phyloP scores from a whole-genome alignment of 2,888 invertebrate genomes.

The Drosophila quinaria region DNA sequence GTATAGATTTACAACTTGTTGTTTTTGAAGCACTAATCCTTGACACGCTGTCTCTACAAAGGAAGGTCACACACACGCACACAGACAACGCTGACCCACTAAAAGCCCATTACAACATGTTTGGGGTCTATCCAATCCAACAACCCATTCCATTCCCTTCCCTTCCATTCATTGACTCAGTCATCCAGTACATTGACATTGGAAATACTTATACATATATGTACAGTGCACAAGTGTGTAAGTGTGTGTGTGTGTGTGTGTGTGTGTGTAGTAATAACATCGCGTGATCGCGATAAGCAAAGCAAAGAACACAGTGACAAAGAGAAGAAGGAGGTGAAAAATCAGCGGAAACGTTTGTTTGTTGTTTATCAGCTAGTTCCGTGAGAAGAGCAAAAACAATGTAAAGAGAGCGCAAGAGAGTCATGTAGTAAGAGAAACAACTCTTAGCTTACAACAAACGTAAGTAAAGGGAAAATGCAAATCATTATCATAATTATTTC shows the following conservation, averaged over 20 bases:
- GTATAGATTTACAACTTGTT: constrained; percentile 21
- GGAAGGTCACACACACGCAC: constrained; percentile 14
- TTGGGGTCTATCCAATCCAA: constrained; percentile 26
- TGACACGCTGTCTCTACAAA: constrained; percentile 29
- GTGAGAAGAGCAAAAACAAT: constrained; percentile 8
- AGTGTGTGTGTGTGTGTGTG: neutral
- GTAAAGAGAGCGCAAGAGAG: constrained; percentile 27
- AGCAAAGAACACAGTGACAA: neutral
- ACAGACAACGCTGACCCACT: constrained; percentile 46
- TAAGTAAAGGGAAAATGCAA: neutral
- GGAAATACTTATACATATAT: constrained; percentile 10
- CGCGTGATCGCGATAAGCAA: constrained; percentile 57
- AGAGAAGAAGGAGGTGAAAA: constrained; percentile 14
- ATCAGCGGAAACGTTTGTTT: constrained; percentile 25
- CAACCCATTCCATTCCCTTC: constrained; percentile 4
- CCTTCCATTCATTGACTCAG: constrained; percentile 39
- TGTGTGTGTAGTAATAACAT: constrained; percentile 26
- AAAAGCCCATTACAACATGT: constrained; percentile 22
- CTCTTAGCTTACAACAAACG: constrained; percentile 3
- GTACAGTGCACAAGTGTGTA: neutral
- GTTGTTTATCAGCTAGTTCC: constrained; percentile 41
- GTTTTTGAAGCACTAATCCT: constrained; percentile 42
- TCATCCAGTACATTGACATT: constrained; percentile 58
- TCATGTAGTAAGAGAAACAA: constrained; percentile 3
- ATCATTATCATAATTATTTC: neutral